Base-by-base conservation (phyloP, 2,797 vertebrate genomes). In the Notolepis coatsorum region DNA sequence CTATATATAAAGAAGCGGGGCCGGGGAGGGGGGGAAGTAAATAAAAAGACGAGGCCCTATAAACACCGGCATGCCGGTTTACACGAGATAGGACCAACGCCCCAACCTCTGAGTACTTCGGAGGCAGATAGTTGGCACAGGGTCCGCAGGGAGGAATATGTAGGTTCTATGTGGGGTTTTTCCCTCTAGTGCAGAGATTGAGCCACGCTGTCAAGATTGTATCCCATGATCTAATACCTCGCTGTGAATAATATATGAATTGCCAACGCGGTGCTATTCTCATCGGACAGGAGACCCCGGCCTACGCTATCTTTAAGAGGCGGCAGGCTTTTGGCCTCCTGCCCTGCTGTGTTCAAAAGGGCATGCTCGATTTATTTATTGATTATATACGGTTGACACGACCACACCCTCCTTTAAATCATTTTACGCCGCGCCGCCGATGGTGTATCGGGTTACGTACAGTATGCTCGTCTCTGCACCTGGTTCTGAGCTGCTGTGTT, bases 1-100 rank as follows among this genome's bases (percentile, higher is more conserved):
- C 84, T 88, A 89, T 79, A 89, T 79, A 84, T 84, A 82, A 88
- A 89, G 85, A 73, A 13, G n/a, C 8, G 23, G 24, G 33, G 8
- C 21, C n/a, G 7, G 38, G 15, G 33, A 13, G 15, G 9, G 7
- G 38, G 15, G 33, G 53, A 68, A 43, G 75, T 72, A 71, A 84
- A 84, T 87, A 74, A 77, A 82, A 84, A 79, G 82, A 81, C 71
- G 70, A 71, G 56, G 17, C 65, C n/a, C 66, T 60, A 79, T 88
- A 75, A 89, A 86, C 56, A 61, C 70, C 21, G 77, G 71, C 70
- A 82, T 70, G 77, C 77, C 47, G 61, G 57, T 79, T 74, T 57
- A 81, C 71, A 82, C 78, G 79, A 86, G 84, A 81, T 67, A 75
- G 53, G 73, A 76, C 68, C 80, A 63, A 66, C 60, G 31, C 86